These are phyloP conservation scores for Atta texana DNA, from an alignment of 1,140 invertebrate genomes.

Conservation along the genomic window DNA sequence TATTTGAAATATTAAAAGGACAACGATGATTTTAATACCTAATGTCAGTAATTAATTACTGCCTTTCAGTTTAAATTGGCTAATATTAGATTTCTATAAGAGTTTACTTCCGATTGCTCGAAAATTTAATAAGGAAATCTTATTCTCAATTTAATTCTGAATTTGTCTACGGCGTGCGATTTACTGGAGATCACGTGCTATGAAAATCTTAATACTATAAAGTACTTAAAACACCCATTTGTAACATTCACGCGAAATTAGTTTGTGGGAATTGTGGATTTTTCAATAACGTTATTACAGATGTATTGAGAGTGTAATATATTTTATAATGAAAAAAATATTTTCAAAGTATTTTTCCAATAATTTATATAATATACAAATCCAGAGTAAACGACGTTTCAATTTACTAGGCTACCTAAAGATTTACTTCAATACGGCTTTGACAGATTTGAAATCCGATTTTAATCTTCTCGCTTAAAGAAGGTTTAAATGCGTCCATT, in stretches of 20 bases:
- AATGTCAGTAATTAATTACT: too few relatives aligned
- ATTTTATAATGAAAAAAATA: neutral
- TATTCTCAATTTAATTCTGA: neutral
- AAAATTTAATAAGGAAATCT: conserved; percentile 12
- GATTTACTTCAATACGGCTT: conserved; percentile 15
- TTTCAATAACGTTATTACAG: conserved; percentile 7
- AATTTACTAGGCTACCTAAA: neutral
- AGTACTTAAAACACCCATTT: conserved; percentile 2
- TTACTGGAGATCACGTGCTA: too few relatives aligned
- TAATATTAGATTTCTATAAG: too few relatives aligned
- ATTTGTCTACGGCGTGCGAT: neutral
- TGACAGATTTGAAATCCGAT: conserved; percentile 9
- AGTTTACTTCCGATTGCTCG: neutral
- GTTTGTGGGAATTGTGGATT: neutral
- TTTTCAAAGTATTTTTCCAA: conserved; percentile 1
- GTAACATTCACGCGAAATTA: neutral
- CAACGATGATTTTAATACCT: too few relatives aligned
- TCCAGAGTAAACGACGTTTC: neutral
- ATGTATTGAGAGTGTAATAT: neutral
- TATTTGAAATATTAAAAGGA: too few relatives aligned
- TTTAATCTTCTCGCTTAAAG: neutral
- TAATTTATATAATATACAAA: neutral
- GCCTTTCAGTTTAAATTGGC: too few relatives aligned
- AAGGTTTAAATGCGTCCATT: neutral
- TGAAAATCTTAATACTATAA: conserved; percentile 14